Percentiles rank a stretch among this genome's conserved stretches.
These are phyloP conservation scores for Anodontia alba DNA, from an alignment of 2,888 invertebrate genomes.

Conservation along the genomic window DNA sequence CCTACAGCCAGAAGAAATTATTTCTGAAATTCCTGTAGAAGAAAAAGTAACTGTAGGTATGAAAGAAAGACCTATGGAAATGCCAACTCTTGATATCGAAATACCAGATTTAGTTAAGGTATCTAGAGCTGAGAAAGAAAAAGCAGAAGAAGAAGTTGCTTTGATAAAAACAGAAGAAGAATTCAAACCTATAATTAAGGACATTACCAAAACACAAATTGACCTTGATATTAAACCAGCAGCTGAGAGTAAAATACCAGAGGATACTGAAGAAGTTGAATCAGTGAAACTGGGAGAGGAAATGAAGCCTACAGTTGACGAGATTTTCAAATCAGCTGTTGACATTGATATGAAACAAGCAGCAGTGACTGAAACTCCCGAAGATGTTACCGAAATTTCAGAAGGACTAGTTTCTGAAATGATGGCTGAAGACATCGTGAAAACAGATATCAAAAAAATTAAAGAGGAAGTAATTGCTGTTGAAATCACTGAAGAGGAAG, in stretches of 20 bases:
- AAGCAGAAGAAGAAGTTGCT: background rate
- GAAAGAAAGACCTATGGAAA: background rate
- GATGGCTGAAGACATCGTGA: background rate
- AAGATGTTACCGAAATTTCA: background rate
- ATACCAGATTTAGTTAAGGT: background rate
- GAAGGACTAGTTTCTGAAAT: background rate
- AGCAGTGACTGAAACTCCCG: background rate
- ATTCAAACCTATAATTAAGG: conserved; percentile 14
- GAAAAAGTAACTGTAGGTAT: background rate
- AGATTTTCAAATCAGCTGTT: too few species aligned
- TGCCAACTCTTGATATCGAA: background rate
- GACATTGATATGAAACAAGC: too few species aligned
- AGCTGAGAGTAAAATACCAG: background rate
- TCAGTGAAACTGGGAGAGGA: background rate
- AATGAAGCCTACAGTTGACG: background rate
- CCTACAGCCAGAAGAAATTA: background rate
- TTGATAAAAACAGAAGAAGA: conserved; percentile 1
- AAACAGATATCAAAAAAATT: background rate
- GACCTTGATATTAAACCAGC: background rate
- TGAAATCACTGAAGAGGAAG: background rate
- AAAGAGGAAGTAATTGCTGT: background rate
- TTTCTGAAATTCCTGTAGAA: background rate
- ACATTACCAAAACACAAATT: background rate
- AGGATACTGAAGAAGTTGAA: background rate
- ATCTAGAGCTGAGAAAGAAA: background rate